These are phyloP conservation scores for Babyrousa celebensis DNA, from an alignment of 2,797 vertebrate genomes.

Conservation along the genomic window DNA sequence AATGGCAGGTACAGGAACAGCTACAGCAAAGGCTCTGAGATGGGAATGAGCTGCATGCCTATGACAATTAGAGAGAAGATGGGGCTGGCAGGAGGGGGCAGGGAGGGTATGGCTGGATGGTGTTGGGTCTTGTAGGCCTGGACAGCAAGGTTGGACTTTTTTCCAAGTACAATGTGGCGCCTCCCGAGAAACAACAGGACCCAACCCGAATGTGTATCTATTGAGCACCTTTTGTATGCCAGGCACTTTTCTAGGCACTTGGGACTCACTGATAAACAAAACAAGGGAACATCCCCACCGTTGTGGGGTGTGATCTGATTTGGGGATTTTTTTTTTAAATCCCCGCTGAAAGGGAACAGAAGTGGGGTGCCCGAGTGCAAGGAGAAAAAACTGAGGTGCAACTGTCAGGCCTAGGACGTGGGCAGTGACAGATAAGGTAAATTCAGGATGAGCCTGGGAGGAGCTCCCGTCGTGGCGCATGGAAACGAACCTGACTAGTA, in stretches of 20 bases:
- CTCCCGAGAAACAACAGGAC: neutral
- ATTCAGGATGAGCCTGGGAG: neutral
- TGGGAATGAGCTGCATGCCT: neutral
- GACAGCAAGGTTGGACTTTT: neutral
- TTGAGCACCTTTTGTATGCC: neutral
- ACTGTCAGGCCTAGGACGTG: neutral
- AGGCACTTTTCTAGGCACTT: neutral
- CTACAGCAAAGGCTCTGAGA: neutral
- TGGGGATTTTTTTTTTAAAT: neutral
- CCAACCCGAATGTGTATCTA: fast-evolving
- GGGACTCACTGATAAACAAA: neutral
- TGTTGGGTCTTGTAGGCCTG: neutral
- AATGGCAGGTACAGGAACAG: neutral
- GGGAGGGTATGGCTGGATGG: fast-evolving
- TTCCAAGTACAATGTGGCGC: too few species aligned
- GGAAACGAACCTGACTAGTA: too few species aligned
- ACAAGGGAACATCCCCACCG: neutral
- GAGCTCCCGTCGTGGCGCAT: too few species aligned
- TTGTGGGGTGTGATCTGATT: neutral
- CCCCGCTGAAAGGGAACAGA: neutral
- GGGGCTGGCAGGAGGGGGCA: fast-evolving
- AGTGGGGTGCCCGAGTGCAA: neutral
- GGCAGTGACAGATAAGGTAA: neutral
- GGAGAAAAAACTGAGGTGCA: neutral
- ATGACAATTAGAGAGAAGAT: neutral